Evolutionary conservation across 2,113 vertebrate genomes (phyloP).

Genomic region (Dromaius novaehollandiae): DNA sequence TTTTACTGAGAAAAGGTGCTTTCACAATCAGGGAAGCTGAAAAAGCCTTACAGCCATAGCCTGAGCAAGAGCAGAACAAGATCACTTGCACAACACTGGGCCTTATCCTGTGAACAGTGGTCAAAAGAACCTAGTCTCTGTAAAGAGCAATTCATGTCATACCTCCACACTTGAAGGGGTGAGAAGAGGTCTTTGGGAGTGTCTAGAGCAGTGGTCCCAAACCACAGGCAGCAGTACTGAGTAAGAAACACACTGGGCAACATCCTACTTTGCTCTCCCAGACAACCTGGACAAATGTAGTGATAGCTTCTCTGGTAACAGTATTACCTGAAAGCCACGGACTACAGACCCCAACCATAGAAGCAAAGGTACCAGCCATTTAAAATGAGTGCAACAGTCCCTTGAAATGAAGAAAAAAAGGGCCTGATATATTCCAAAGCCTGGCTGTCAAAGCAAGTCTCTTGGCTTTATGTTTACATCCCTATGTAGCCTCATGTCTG

Average conservation of each 20-base stretch:
- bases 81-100: neutral
- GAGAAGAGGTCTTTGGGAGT: neutral
- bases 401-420: neutral
- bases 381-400: neutral
- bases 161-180: neutral
- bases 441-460: neutral
- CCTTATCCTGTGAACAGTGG: neutral
- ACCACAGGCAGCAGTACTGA: neutral
- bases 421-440: neutral
- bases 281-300: neutral
- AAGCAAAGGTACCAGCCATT: neutral
- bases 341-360: neutral
- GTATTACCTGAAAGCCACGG: neutral
- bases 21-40: neutral
- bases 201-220: neutral
- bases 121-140: neutral
- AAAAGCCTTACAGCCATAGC: neutral
- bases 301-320: neutral
- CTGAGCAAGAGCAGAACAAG: neutral
- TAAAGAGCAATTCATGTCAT: neutral
- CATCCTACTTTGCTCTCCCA: neutral
- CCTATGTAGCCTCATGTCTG: conserved; percentile 10
- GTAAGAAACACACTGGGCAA: neutral
- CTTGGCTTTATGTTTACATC: neutral
- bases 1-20: neutral